These are phyloP conservation scores for Misgurnus mizolepis DNA, from an alignment of 2,113 vertebrate genomes.

Conservation along the genomic window DNA sequence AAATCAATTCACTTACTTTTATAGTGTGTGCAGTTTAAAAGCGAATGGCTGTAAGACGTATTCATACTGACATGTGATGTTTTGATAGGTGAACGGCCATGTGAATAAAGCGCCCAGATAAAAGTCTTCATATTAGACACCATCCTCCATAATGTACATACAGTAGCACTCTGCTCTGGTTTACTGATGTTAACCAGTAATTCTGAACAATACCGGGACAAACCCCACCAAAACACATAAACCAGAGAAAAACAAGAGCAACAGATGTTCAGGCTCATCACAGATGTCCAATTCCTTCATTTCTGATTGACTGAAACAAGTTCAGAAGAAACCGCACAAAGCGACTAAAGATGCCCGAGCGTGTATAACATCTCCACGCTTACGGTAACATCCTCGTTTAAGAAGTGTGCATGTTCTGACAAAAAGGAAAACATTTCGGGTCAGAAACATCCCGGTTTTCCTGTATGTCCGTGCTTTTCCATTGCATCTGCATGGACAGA, in stretches of 20 bases:
- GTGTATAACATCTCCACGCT: neutral
- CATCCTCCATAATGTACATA: neutral
- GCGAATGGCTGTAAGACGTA: neutral
- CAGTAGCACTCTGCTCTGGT: neutral
- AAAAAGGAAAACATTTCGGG: no score
- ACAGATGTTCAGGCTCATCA: constrained; percentile 17
- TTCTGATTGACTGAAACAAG: neutral
- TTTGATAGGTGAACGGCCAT: neutral
- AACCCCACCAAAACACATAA: neutral
- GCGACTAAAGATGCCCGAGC: neutral
- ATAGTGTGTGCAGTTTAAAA: neutral
- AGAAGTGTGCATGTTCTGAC: constrained; percentile 21
- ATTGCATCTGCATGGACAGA: constrained; percentile 10
- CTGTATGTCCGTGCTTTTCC: constrained; percentile 1
- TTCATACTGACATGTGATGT: neutral
- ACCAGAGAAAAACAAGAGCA: neutral
- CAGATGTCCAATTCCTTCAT: neutral
- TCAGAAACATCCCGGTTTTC: neutral
- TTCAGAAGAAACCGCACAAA: neutral
- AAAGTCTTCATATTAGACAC: neutral
- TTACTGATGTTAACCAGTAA: neutral
- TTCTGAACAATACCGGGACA: neutral
- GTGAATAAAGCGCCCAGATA: neutral
- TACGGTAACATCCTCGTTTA: neutral
- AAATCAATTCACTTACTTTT: neutral